Evolutionary conservation across 2,888 invertebrate genomes (phyloP), one percentile per base, ranked within the genome.

Genomic region (Drepana falcataria): DNA sequence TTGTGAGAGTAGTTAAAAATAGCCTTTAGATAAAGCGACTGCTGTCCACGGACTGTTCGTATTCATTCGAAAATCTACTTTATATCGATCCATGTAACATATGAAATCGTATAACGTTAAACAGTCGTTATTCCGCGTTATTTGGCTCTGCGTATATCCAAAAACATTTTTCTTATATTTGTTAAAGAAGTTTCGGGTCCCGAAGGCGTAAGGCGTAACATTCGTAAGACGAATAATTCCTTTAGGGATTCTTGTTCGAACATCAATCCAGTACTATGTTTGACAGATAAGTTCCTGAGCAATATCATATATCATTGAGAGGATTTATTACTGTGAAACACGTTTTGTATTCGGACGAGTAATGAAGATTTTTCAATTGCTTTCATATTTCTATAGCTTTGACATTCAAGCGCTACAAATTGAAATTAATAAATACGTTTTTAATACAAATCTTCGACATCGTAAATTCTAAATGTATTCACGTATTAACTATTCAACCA

Each of bases 201-300:
- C 75, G 40, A 51, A 64, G 68, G 75, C 63, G 69, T 61, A 65
- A 57, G 49, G 59, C 58, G 61, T 55, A 60, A 65, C 63, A 61
- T 65, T 59, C 58, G 65, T 60, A 61, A 59, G 59, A 55, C 53
- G 57, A 56, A 59, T 59, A 55, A 58, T 55, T 64, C 75, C 73
- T 59, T 53, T n/a, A 73, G 65, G 78, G 67, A 66, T 71, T 60
- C 69, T 65, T 61, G 63, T 51, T 53, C 54, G 62, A 71, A 65
- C 81, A 81, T 82, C 81, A 79, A 81, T 82, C 81, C 76, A 65
- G 67, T 68, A 73, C 66, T 72, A 69, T 66, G 69, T 72, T 75
- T 77, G 81, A 79, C 80, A 79, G 73, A 63, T 21, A 21, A 21
- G 21, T 75, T 59, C 61, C 56, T 71, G 71, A 79, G 9, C 3